Base-by-base conservation (phyloP, 2,888 invertebrate genomes). In the Drosophila pseudotalamancana region DNA sequence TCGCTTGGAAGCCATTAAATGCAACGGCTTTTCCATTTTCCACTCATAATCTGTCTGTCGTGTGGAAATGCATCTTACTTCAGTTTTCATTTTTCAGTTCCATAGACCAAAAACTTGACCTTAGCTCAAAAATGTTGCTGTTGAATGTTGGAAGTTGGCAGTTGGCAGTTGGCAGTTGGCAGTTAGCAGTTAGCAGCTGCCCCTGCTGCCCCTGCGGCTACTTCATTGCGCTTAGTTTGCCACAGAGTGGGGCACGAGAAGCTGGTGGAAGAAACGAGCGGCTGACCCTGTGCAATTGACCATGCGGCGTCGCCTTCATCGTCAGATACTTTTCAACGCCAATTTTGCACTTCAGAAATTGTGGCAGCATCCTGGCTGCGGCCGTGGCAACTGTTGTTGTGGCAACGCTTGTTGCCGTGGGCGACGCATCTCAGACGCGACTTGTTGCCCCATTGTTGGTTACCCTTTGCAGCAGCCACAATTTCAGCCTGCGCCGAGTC, bases 401-500 rank as follows among this genome's bases (percentile, higher is more conserved):
- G 25, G 6, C 25, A n/a, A n/a, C 57, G 56, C 25, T 48, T 51
- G 62, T 68, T 64, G 80, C 87, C 87, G 85, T 79, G 72, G 74
- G 71, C 85, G 78, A 76, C 74, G 81, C 86, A 79, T 64, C 64
- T 62, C 72, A 61, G 66, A 72, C 80, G 83, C 89, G 88, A 88
- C 86, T 87, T 87, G 89, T 88, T 87, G 86, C 86, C 88, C 87
- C 77, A 88, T 86, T 86, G 86, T 86, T 86, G 76, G 66, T 54
- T 63, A 72, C 68, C 72, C 67, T 66, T 57, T 62, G 46, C 64
- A 57, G 45, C 60, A 43, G 42, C 42, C 25, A 16, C 42, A 6
- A 12, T n/a, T 18, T 27, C 27, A 14, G 43, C 27, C n/a, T n/a
- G n/a, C n/a, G n/a, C n/a, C n/a, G n/a, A n/a, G n/a, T n/a, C n/a